phyloP scores from a whole-genome alignment of 2,888 invertebrate species.

The Metacarcinus magister region DNA sequence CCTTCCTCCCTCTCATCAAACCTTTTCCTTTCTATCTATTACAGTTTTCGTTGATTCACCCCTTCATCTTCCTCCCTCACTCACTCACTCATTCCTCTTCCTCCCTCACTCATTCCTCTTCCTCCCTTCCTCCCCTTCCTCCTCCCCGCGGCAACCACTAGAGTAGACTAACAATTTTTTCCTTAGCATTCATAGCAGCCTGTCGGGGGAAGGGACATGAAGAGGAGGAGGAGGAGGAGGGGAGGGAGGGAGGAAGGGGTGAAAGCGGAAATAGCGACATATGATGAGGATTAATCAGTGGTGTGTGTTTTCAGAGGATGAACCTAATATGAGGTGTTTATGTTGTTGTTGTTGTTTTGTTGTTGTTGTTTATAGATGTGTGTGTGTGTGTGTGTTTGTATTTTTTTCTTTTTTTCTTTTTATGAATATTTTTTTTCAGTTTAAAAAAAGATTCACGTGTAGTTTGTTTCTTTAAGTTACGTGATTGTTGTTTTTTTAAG shows the following conservation, averaged over 20 bases:
- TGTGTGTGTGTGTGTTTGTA: too few relatives aligned
- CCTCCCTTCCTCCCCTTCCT: background rate
- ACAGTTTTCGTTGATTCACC: background rate
- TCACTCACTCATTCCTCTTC: background rate
- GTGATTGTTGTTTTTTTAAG: background rate
- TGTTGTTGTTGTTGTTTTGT: too few relatives aligned
- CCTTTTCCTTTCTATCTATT: background rate
- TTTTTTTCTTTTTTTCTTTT: too few relatives aligned
- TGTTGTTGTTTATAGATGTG: too few relatives aligned
- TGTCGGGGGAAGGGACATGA: background rate
- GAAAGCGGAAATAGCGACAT: slow-evolving; percentile 15
- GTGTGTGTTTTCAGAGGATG: background rate
- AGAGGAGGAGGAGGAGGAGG: background rate
- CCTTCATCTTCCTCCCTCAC: background rate
- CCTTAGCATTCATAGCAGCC: background rate
- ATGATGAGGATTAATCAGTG: background rate
- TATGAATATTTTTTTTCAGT: too few relatives aligned
- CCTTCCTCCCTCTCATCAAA: background rate
- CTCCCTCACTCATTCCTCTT: too few relatives aligned
- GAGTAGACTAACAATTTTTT: background rate
- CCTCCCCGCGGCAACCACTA: background rate
- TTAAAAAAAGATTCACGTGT: too few relatives aligned
- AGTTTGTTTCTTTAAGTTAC: too few relatives aligned
- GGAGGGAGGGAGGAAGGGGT: background rate
- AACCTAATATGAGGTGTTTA: background rate